Evolutionary conservation across 2,888 invertebrate species (phyloP), one percentile per base, ranked within the genome.

Genomic region (Iphiclides podalirius): DNA sequence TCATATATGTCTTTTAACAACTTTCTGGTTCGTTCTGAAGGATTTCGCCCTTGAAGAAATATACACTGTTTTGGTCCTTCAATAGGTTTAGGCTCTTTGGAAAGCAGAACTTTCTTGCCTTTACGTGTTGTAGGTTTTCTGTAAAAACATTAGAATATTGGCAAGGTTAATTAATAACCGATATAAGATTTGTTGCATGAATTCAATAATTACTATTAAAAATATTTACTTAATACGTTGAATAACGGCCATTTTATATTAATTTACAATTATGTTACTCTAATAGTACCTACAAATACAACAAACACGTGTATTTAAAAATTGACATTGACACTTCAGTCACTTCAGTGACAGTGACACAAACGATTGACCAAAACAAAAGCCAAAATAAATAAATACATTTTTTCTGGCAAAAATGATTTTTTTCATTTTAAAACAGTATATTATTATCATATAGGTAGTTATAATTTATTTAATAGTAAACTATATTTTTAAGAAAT

Each of bases 111-210:
- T 64, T 95, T 94, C 77, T 98, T 98, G 13, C 96, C 97, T 74
- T 92, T 94, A 38, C 94, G 94, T 39, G 96, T 97, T 63, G 93
- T 95, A 0, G 98, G 95, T 90, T 97, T 97, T 58, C 97, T 97
- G 76, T 1, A 89, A 83, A 68, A 23, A 11, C 9, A 31, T 4
- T 28, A 9, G 8, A 9, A 28, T 20, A 28, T 28, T 28, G 28
- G 2, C 2, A n/a, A 20, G 20, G 3, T 20, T 20, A 4, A 20
- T 20, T 20, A 20, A 20, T 20, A 20, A 20, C 4, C 6, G 3
- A 20, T 20, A 20, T 20, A n/a, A n/a, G n/a, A n/a, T n/a, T n/a
- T n/a, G n/a, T n/a, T n/a, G n/a, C n/a, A n/a, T n/a, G n/a, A n/a
- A n/a, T n/a, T n/a, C n/a, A 34, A 7, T 33, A 41, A 41, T 23